Evolutionary conservation across 2,888 invertebrate genomes (phyloP).

Genomic region (Agonopterix arenella): DNA sequence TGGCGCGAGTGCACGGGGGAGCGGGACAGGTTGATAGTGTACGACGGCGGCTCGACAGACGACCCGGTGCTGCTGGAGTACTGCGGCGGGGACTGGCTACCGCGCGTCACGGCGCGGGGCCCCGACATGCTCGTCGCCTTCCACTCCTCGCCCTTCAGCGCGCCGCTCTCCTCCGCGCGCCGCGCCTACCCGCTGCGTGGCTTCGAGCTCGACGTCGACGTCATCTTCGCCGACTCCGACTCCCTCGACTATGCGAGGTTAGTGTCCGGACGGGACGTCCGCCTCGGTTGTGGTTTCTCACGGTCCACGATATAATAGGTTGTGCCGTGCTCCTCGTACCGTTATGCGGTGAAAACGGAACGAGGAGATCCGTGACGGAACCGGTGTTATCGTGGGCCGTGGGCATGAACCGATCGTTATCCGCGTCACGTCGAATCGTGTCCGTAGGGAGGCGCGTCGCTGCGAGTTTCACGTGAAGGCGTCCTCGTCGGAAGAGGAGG

Average conservation of each 20-base stretch:
- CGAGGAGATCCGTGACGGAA: too few relatives aligned
- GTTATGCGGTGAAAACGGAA: too few relatives aligned
- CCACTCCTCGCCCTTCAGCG: slow-evolving; percentile 89
- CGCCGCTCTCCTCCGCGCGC: slow-evolving; percentile 83
- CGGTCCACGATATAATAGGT: neutral
- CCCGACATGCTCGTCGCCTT: slow-evolving; percentile 92
- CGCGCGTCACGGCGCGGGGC: slow-evolving; percentile 82
- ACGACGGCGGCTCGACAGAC: slow-evolving; percentile 89
- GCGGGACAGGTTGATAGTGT: slow-evolving; percentile 89
- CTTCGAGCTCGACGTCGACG: slow-evolving; percentile 89
- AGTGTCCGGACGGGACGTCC: slow-evolving; percentile 3
- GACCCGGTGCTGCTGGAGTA: slow-evolving; percentile 91
- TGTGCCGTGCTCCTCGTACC: too few relatives aligned
- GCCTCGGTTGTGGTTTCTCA: neutral
- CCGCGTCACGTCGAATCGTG: neutral
- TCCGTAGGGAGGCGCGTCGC: slow-evolving; percentile 65
- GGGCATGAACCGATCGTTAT: too few relatives aligned
- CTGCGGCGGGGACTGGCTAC: slow-evolving; percentile 92
- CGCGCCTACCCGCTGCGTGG: slow-evolving; percentile 84
- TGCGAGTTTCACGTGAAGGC: slow-evolving; percentile 89
- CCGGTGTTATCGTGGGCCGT: too few relatives aligned
- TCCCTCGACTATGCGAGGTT: slow-evolving; percentile 87
- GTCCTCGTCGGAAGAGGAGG: slow-evolving; percentile 79
- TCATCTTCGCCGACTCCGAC: slow-evolving; percentile 91
- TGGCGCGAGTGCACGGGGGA: slow-evolving; percentile 91